phyloP scores from a whole-genome alignment of 2,888 invertebrate species.

The Cosmia pyralina region DNA sequence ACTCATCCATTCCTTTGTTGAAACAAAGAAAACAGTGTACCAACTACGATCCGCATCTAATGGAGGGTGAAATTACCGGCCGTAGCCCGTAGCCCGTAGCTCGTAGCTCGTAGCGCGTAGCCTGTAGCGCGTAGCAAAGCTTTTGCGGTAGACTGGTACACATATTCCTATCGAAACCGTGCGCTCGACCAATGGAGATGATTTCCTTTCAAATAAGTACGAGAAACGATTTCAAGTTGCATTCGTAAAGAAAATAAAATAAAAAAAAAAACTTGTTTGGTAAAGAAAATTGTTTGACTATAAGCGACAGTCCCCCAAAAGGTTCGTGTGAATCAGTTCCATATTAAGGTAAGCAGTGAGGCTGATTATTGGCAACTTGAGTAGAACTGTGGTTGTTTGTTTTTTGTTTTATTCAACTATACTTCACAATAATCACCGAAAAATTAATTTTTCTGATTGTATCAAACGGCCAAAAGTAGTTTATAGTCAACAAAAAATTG shows the following conservation, averaged over 20 bases:
- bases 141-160: conserved; percentile 8
- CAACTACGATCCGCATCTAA: conserved; percentile 18
- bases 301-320: not conserved
- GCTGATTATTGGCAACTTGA: not conserved
- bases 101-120: conserved; percentile 7
- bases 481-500: conserved; percentile 1
- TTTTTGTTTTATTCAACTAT: not conserved
- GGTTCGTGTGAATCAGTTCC: too few species aligned
- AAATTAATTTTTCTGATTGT: conserved; percentile 1
- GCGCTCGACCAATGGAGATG: conserved; percentile 7
- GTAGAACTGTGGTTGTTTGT: not conserved
- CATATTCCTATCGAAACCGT: not conserved
- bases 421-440: not conserved
- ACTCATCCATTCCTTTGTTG: conserved; percentile 15
- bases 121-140: not conserved
- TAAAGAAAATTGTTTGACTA: not conserved
- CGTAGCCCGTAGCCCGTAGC: conserved; percentile 1
- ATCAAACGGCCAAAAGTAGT: not conserved
- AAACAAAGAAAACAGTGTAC: conserved; percentile 20
- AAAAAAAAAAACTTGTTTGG: conserved; percentile 10
- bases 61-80: conserved; percentile 35
- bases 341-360: too few species aligned
- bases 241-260: not conserved
- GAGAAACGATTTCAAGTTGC: conserved; percentile 4
- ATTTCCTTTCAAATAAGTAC: conserved; percentile 15